Evolutionary conservation across 2,113 vertebrate species (phyloP).

Genomic region (Tursiops truncatus): DNA sequence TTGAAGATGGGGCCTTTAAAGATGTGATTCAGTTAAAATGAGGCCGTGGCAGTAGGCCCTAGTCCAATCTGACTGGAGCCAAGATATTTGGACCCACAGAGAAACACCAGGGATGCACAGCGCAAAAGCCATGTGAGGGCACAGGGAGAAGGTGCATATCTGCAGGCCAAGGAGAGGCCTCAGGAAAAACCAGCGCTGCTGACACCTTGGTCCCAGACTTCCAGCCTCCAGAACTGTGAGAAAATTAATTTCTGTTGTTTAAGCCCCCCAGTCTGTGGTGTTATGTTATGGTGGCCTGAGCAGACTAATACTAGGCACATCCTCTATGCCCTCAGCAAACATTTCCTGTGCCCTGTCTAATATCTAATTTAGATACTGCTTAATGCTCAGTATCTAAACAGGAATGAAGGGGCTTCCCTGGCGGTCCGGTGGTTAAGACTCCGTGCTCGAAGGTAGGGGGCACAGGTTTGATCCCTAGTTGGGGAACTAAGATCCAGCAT

Average conservation of each 20-base stretch:
- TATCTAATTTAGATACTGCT: too few relatives aligned
- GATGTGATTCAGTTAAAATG: background rate
- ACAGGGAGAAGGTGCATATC: background rate
- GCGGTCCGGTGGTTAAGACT: background rate
- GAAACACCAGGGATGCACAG: background rate
- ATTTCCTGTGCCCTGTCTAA: too few relatives aligned
- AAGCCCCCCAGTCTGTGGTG: background rate
- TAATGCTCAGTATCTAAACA: background rate
- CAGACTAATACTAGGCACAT: accelerated
- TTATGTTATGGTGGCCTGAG: background rate
- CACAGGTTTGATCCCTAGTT: too few relatives aligned
- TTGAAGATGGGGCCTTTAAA: background rate
- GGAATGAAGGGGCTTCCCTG: background rate
- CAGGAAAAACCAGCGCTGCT: background rate
- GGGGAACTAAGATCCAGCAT: too few relatives aligned
- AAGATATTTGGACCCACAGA: background rate
- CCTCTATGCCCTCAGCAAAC: background rate
- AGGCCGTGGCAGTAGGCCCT: background rate
- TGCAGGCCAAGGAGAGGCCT: background rate
- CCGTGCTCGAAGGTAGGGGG: too few relatives aligned
- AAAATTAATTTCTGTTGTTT: background rate
- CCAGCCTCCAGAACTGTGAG: background rate
- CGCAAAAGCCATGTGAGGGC: background rate
- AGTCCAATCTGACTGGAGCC: background rate
- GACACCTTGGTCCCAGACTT: background rate